Evolutionary conservation across 2,888 invertebrate species (phyloP), one percentile per base, ranked within the genome.

Genomic region (Lithophane semibrunnea): DNA sequence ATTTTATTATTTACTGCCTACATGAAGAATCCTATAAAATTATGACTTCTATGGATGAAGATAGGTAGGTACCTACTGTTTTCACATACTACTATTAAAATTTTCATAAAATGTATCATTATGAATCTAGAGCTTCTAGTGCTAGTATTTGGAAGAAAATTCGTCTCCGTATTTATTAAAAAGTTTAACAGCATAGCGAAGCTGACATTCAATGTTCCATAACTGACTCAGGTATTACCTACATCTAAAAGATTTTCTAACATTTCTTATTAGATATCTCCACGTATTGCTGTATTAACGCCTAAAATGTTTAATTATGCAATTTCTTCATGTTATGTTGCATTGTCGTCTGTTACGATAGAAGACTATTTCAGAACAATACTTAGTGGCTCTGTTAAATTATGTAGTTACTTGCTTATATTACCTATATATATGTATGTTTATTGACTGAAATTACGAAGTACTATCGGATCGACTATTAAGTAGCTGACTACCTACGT

Each of bases 101-200:
- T 66, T 79, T 79, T 73, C 73, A 54, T 79, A 70, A 60, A 13
- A 60, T 52, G 12, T 66, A 75, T 68, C 13, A 29, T 21, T 54
- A 61, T 52, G 52, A 70, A 58, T 70, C 69, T 83, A 83, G 69
- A 84, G 54, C 73, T 83, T 84, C n/a, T 84, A 73, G 56, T 69
- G 42, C 58, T 68, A 80, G 29, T 68, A 68, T 63, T 83, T 63
- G 13, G 2, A 67, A 63, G n/a, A 70, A 64, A 71, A 77, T 16
- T 37, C 2, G 44, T 83, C 64, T 37, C 37, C 29, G 44, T 68
- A 68, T 54, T 37, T 66, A 63, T 42, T 65, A 56, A 24, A 49
- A 61, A 66, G 29, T 47, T 42, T 29, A 61, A 77, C 61, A 52
- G 16, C 47, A 44, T 37, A 56, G 47, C 7, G 18, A 65, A 42